phyloP scores from a whole-genome alignment of 2,797 vertebrate species.

The Borostomias antarcticus region DNA sequence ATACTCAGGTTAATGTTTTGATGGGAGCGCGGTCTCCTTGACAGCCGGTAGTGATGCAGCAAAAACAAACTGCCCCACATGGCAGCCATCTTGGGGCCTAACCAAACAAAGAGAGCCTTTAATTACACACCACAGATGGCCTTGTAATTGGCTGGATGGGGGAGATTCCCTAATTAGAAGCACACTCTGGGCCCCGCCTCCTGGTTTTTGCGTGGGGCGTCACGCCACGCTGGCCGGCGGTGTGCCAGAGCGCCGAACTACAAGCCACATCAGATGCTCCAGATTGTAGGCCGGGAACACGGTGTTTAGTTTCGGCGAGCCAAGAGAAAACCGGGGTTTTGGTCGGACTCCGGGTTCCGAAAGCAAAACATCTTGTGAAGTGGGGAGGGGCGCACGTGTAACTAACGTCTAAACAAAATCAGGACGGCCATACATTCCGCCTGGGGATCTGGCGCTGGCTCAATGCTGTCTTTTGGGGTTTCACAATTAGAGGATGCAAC shows the following conservation, averaged over 20 bases:
- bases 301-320: conserved; percentile 13
- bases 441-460: conserved; percentile 42
- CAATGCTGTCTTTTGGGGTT: conserved; percentile 42
- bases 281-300: conserved; percentile 15
- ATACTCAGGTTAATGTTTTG: not conserved
- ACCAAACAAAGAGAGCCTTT: conserved; percentile 50
- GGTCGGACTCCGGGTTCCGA: conserved; percentile 44
- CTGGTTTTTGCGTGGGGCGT: conserved; percentile 35
- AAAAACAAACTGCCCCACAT: conserved; percentile 53
- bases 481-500: conserved; percentile 56
- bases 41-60: conserved; percentile 19
- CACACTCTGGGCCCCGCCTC: conserved; percentile 29
- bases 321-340: conserved; percentile 13
- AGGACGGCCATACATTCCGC: conserved; percentile 46
- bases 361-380: conserved; percentile 57
- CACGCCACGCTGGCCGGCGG: not conserved
- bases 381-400: conserved; percentile 37
- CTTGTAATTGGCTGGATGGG: conserved; percentile 49
- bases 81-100: conserved; percentile 53
- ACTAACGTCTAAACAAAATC: conserved; percentile 52
- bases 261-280: conserved; percentile 50
- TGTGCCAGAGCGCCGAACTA: not conserved
- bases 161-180: conserved; percentile 60
- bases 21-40: conserved; percentile 5
- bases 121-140: conserved; percentile 55